Percentiles rank a stretch among this genome's conserved stretches.
Conservation (phyloP, 2,113 vertebrate genomes). For the Alouatta palliata region DNA sequence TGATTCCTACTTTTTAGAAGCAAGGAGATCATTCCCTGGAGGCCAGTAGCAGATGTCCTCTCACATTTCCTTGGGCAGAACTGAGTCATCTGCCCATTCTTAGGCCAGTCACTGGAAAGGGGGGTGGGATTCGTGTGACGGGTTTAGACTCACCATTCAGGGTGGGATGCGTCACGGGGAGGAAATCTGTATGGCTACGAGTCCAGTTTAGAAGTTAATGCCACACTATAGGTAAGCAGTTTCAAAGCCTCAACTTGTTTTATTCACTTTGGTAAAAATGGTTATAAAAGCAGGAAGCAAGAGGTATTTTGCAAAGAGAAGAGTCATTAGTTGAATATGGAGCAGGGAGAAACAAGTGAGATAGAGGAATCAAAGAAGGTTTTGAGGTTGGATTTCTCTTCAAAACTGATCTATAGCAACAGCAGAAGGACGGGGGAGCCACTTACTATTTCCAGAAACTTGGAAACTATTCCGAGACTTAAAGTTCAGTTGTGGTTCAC, state of each 20-base stretch:
- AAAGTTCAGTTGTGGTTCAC: slow-evolving; percentile 59
- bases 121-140: accelerated
- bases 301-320: neutral
- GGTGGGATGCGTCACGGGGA: neutral
- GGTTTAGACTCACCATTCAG: neutral
- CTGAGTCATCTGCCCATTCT: neutral
- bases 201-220: neutral
- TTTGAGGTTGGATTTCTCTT: slow-evolving; percentile 11
- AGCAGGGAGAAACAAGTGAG: too few species aligned
- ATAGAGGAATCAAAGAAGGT: neutral
- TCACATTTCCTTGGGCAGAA: neutral
- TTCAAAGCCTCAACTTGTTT: slow-evolving; percentile 11
- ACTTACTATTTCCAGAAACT: slow-evolving; percentile 69
- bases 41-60: too few species aligned
- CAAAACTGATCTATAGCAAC: neutral
- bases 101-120: neutral
- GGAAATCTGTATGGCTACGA: neutral
- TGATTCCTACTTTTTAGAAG: neutral
- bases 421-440: slow-evolving; percentile 16
- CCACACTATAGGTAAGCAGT: neutral
- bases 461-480: slow-evolving; percentile 60
- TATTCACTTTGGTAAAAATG: neutral
- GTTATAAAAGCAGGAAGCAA: neutral
- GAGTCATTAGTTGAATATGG: neutral
- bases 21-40: neutral